Percentiles rank a stretch among this genome's conserved stretches.
These are phyloP conservation scores for Tauraco hartlaubi DNA, from an alignment of 2,797 vertebrate species.

Conservation along the genomic window DNA sequence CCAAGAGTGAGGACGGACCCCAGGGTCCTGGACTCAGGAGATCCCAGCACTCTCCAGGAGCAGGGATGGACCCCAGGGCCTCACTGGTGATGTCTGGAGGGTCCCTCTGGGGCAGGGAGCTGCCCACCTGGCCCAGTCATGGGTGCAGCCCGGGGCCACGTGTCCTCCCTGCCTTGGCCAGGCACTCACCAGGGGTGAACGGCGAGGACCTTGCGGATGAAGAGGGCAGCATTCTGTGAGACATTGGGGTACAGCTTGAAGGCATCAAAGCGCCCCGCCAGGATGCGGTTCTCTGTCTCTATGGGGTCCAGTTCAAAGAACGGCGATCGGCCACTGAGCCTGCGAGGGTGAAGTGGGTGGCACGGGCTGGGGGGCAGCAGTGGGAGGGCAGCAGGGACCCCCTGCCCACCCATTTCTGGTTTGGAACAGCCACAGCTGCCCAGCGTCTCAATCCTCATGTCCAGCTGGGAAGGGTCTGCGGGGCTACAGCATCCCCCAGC, in stretches of 20 bases:
- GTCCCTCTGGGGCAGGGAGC: neutral
- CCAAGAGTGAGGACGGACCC: neutral
- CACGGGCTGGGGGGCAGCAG: rapidly evolving
- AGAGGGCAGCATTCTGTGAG: slow-evolving; percentile 96
- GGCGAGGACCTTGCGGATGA: slow-evolving; percentile 95
- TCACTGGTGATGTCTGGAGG: neutral
- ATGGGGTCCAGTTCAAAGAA: slow-evolving; percentile 89
- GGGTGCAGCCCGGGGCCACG: rapidly evolving
- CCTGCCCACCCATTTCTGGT: neutral
- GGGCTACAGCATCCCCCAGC: neutral
- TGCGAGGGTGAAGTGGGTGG: slow-evolving; percentile 47
- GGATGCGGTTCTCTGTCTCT: slow-evolving; percentile 92
- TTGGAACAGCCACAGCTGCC: neutral
- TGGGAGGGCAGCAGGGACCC: neutral
- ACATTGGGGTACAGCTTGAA: slow-evolving; percentile 97
- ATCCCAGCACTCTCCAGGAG: neutral
- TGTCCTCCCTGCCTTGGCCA: neutral
- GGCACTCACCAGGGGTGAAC: slow-evolving; percentile 93
- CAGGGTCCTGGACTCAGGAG: neutral
- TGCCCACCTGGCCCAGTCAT: neutral
- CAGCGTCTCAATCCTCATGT: neutral
- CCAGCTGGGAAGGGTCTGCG: neutral
- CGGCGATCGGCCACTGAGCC: slow-evolving; percentile 94
- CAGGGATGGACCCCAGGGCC: neutral
- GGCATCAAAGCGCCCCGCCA: slow-evolving; percentile 93